Conservation (phyloP, 2,113 vertebrate species). For the Gambusia holbrooki region DNA sequence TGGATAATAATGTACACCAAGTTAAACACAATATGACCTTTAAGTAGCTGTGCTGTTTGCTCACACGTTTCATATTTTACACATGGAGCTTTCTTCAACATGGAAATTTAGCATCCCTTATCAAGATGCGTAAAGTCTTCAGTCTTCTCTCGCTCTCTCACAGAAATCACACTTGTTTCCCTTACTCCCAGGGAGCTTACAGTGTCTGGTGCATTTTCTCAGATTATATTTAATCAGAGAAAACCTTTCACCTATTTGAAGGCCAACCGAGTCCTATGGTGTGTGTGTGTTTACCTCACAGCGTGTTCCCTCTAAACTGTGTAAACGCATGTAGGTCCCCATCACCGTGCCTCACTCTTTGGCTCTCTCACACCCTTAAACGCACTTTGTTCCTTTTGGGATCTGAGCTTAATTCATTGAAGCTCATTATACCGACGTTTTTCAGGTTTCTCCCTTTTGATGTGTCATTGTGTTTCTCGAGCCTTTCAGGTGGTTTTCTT, state of each 20-base stretch:
- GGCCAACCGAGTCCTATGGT: background rate
- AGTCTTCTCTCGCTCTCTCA: background rate
- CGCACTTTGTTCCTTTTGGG: constrained; percentile 60
- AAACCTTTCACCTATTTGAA: background rate
- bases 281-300: background rate
- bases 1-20: background rate
- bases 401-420: constrained; percentile 68
- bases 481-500: constrained; percentile 71
- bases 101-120: background rate
- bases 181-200: background rate
- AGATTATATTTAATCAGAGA: background rate
- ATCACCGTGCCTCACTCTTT: background rate
- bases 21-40: background rate
- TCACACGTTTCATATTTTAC: background rate
- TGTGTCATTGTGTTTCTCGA: constrained; percentile 69
- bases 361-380: constrained; percentile 40
- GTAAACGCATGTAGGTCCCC: background rate
- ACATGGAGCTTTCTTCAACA: no score
- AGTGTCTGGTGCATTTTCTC: background rate
- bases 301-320: background rate
- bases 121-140: background rate
- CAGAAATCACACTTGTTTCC: background rate
- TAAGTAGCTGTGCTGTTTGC: background rate
- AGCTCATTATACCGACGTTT: constrained; percentile 67
- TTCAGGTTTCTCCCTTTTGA: constrained; percentile 72